Conservation (phyloP, 1,140 invertebrate genomes). For the Solenopsis fugax region DNA sequence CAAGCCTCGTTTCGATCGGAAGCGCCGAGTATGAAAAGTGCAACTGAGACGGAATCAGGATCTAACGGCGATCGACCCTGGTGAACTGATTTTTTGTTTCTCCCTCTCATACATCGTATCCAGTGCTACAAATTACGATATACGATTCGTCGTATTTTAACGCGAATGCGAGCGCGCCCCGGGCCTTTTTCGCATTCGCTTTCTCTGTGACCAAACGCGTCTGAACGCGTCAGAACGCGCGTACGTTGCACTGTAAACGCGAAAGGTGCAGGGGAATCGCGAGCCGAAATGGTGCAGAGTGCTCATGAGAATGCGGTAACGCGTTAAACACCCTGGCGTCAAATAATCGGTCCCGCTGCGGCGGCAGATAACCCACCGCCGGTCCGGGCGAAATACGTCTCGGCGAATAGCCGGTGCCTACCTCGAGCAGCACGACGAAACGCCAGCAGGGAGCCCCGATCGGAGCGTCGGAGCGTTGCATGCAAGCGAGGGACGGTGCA, state of each 20-base stretch:
- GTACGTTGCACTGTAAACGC: neutral
- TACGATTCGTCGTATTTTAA: neutral
- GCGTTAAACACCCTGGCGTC: neutral
- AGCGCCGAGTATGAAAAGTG: neutral
- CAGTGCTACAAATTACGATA: neutral
- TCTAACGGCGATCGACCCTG: neutral
- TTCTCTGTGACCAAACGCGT: neutral
- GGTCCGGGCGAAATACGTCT: constrained; percentile 59
- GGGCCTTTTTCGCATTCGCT: neutral
- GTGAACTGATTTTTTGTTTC: neutral
- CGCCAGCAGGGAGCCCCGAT: constrained; percentile 36
- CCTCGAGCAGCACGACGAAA: constrained; percentile 46
- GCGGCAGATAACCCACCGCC: constrained; percentile 69
- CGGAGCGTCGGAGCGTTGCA: constrained; percentile 55
- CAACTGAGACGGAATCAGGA: neutral
- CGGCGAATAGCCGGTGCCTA: constrained; percentile 51
- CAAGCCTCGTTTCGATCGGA: neutral
- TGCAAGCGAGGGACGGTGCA: constrained; percentile 33
- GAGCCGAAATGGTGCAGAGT: neutral
- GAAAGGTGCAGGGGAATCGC: neutral
- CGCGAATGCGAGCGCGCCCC: too few relatives aligned
- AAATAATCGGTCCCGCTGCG: neutral
- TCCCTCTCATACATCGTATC: neutral
- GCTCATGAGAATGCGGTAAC: neutral
- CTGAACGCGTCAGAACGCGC: neutral